Conservation (phyloP, 2,113 vertebrate species). For the Bubalus kerabau region DNA sequence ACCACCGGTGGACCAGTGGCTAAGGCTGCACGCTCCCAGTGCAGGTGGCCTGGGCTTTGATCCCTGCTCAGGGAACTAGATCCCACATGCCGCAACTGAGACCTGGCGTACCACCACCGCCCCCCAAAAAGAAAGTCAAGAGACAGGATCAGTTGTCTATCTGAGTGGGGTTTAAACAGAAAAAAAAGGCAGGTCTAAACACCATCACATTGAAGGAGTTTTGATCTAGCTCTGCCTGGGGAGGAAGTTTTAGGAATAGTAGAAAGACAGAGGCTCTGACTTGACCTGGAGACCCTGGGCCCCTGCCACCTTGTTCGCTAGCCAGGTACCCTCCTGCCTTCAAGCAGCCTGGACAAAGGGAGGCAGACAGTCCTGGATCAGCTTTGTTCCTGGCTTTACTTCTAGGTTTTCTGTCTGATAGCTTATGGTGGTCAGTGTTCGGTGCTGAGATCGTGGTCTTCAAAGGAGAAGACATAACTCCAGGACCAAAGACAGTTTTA, state of each 20-base stretch:
- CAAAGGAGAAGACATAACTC: background rate
- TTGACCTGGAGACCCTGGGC: background rate
- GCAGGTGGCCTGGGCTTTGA: background rate
- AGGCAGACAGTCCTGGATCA: background rate
- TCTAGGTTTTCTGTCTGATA: background rate
- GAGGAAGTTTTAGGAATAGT: background rate
- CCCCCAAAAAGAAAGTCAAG: background rate
- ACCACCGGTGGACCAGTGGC: background rate
- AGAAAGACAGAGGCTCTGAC: background rate
- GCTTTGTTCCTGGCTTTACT: background rate
- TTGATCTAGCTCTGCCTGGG: background rate
- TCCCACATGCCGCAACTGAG: background rate
- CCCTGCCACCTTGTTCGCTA: background rate
- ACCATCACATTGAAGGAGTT: background rate
- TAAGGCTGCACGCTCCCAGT: background rate
- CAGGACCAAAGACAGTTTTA: background rate
- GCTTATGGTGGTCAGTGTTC: background rate
- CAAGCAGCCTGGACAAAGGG: background rate
- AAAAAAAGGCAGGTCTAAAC: background rate
- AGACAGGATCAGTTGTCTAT: background rate
- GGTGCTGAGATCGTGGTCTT: background rate
- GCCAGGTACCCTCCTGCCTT: too few species aligned
- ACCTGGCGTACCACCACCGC: rapidly evolving
- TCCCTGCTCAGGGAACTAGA: background rate
- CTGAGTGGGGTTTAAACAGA: background rate